phyloP scores from a whole-genome alignment of 2,888 invertebrate species.

The Camptogramma bilineatum region DNA sequence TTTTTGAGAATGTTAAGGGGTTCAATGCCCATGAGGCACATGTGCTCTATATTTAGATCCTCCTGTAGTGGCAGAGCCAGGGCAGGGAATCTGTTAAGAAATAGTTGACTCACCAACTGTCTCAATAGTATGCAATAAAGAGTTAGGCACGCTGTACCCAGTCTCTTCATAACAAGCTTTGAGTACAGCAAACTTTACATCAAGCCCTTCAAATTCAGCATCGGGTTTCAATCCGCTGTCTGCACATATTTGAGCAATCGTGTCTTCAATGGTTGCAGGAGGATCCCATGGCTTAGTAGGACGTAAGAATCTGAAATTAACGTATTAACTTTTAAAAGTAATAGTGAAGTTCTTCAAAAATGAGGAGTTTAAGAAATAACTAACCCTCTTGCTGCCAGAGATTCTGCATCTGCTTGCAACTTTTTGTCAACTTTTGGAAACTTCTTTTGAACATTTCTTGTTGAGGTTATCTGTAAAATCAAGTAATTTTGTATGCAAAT shows the following conservation, averaged over 20 bases:
- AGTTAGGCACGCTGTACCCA: slow-evolving; percentile 92
- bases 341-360: neutral
- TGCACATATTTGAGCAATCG: slow-evolving; percentile 86
- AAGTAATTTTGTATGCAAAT: neutral
- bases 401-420: slow-evolving; percentile 85
- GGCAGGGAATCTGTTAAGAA: neutral
- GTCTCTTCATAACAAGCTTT: slow-evolving; percentile 89
- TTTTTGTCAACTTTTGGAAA: slow-evolving; percentile 76
- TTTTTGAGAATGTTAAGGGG: too few species aligned
- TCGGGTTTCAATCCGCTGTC: slow-evolving; percentile 78
- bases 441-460: slow-evolving; percentile 68
- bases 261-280: slow-evolving; percentile 86
- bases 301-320: slow-evolving; percentile 88
- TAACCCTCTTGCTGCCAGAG: slow-evolving; percentile 90
- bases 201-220: slow-evolving; percentile 76
- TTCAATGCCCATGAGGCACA: too few species aligned
- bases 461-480: slow-evolving; percentile 56
- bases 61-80: too few species aligned
- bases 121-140: slow-evolving; percentile 90
- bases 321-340: neutral
- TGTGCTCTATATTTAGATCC: too few species aligned
- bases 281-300: slow-evolving; percentile 91
- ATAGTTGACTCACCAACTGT: slow-evolving; percentile 85
- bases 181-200: slow-evolving; percentile 89
- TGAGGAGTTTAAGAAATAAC: slow-evolving; percentile 29